These are phyloP conservation scores for Anas platyrhynchos DNA, from an alignment of 2,113 vertebrate species.

Conservation along the genomic window DNA sequence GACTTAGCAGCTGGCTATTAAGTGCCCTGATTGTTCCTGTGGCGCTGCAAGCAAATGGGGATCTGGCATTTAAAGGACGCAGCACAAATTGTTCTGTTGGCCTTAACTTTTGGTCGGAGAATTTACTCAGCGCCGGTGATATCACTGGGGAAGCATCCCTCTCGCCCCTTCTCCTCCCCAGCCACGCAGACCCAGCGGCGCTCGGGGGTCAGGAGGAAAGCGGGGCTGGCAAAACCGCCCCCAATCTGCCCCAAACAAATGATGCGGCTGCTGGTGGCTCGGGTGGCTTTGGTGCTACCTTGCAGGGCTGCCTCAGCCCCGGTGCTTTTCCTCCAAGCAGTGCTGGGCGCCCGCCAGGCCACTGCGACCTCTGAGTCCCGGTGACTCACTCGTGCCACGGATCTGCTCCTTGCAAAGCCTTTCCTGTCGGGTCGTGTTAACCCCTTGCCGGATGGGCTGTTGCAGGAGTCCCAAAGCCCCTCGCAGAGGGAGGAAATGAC, in stretches of 20 bases:
- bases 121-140: constrained; percentile 45
- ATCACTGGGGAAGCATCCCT: constrained; percentile 55
- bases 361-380: fast-evolving
- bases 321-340: background rate
- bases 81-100: constrained; percentile 42
- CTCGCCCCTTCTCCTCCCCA: background rate
- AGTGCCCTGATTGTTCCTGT: constrained; percentile 48
- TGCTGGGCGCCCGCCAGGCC: fast-evolving
- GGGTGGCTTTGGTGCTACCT: background rate
- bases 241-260: fast-evolving
- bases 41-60: constrained; percentile 4
- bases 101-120: constrained; percentile 33
- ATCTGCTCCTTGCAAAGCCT: background rate
- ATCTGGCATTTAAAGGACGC: constrained; percentile 50
- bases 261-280: fast-evolving
- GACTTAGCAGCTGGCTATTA: constrained; percentile 59
- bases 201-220: fast-evolving
- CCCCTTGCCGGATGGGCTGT: background rate
- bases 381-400: background rate
- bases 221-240: background rate
- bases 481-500: fast-evolving
- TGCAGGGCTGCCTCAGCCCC: fast-evolving
- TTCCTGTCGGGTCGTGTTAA: background rate
- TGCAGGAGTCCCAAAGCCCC: background rate
- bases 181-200: fast-evolving